phyloP scores from a whole-genome alignment of 2,888 invertebrate species.

The Cephalotes varians region DNA sequence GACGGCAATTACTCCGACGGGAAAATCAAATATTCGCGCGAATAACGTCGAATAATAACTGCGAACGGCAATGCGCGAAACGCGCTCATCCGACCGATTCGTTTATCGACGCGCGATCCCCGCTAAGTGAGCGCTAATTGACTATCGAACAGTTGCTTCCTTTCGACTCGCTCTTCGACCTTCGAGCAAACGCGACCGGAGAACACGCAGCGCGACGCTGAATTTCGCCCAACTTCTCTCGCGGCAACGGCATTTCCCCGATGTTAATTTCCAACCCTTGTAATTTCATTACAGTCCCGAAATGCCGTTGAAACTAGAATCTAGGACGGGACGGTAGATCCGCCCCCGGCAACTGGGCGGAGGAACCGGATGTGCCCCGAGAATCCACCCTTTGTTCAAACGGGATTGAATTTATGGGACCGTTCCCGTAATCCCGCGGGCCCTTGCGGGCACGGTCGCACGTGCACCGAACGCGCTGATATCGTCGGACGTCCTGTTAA shows the following conservation, averaged over 20 bases:
- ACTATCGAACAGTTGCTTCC: constrained; percentile 52
- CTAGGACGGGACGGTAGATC: constrained; percentile 38
- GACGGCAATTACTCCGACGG: constrained; percentile 54
- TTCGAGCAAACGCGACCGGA: not conserved
- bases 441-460: not conserved
- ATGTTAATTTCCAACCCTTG: constrained; percentile 35
- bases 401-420: constrained; percentile 37
- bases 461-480: not conserved
- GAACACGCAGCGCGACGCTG: not conserved
- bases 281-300: constrained; percentile 41
- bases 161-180: constrained; percentile 50
- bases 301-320: constrained; percentile 40
- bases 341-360: not conserved
- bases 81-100: constrained; percentile 37
- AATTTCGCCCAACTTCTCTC: constrained; percentile 27
- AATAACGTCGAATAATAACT: constrained; percentile 60
- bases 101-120: constrained; percentile 60
- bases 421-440: constrained; percentile 29
- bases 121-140: constrained; percentile 66
- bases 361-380: constrained; percentile 32
- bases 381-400: constrained; percentile 47
- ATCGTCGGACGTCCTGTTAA: constrained; percentile 26
- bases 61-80: constrained; percentile 37
- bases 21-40: constrained; percentile 66
- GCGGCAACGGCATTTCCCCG: constrained; percentile 16